Evolutionary conservation across 2,113 vertebrate genomes (phyloP), one percentile per base, ranked within the genome.

Genomic region (Menura novaehollandiae): DNA sequence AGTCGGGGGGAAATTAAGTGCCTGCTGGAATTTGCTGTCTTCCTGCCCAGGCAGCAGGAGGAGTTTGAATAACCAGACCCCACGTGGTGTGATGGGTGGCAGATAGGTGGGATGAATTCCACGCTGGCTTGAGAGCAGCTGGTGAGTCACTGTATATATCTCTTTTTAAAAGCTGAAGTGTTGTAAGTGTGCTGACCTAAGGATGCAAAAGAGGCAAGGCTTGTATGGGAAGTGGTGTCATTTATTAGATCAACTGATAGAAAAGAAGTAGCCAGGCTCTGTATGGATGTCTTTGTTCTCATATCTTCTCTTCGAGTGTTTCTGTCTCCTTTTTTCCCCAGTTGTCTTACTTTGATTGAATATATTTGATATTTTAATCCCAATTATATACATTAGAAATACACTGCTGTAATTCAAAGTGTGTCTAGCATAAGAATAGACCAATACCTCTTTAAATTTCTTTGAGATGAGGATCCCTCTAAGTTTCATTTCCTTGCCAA

Each of bases 1-100:
- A n/a, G 33, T 9, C 0, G 0, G 18, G 20, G 20, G 27, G 15
- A 44, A 43, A 35, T 58, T 4, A 24, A 17, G 15, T 56, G 20
- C 52, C 32, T 64, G 21, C 56, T 95, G 78, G 74, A 68, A 44
- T 67, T 64, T 33, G 52, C 71, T 21, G 0, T 41, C 32, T 37
- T 46, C 64, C 35, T 72, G 56, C 78, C 44, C 49, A 14, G 78
- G 67, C n/a, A 85, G 81, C 44, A 75, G 60, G 71, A 52, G 78
- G 33, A 59, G 35, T 67, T 71, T 4, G 4, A 20, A 6, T 28
- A 71, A 77, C 15, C 35, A 32, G 77, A 10, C 52, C 12, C 41
- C 37, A 1, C 1, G 16, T 2, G 3, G 16, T 28, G 68, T 1
- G 1, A 18, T 66, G 73, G 35, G 43, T 10, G 52, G 24, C 1